Evolutionary conservation across 2,888 invertebrate genomes (phyloP).

Genomic region (Drosophila mayaguana): DNA sequence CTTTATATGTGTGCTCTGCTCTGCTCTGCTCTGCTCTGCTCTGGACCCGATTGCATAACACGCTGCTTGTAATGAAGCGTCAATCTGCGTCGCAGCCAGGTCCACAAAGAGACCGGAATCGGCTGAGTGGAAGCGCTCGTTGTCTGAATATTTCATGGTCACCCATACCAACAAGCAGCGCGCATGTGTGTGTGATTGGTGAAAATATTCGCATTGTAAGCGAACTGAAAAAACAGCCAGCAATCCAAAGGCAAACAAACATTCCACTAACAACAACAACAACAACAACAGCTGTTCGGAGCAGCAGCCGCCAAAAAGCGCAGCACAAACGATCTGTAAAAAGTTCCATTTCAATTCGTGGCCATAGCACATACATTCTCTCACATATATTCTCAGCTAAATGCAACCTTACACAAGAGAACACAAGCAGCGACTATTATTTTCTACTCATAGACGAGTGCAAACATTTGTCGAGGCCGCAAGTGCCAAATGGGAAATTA

Average conservation of each 20-base stretch:
- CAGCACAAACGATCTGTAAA: constrained; percentile 18
- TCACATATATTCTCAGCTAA: not conserved
- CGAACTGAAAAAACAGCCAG: constrained; percentile 46
- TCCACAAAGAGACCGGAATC: constrained; percentile 69
- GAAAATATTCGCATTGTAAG: constrained; percentile 65
- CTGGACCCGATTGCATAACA: constrained; percentile 63
- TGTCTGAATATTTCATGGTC: constrained; percentile 80
- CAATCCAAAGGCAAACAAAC: constrained; percentile 48
- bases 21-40: constrained; percentile 13
- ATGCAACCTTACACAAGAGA: not conserved
- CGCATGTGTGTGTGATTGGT: constrained; percentile 21
- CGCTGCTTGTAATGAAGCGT: constrained; percentile 72
- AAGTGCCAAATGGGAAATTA: not conserved
- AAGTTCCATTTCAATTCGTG: constrained; percentile 1
- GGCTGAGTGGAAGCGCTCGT: constrained; percentile 62
- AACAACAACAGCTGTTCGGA: constrained; percentile 18
- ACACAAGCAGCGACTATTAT: not conserved
- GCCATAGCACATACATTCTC: not conserved
- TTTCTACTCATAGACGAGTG: not conserved
- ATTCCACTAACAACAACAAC: constrained; percentile 34
- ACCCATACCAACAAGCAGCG: constrained; percentile 55
- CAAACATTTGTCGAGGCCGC: constrained; percentile 4
- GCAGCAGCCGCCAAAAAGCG: constrained; percentile 16
- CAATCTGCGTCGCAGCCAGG: constrained; percentile 74
- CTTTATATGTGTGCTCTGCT: not conserved